phyloP scores from a whole-genome alignment of 2,888 invertebrate genomes.

The Anticlea derivata region DNA sequence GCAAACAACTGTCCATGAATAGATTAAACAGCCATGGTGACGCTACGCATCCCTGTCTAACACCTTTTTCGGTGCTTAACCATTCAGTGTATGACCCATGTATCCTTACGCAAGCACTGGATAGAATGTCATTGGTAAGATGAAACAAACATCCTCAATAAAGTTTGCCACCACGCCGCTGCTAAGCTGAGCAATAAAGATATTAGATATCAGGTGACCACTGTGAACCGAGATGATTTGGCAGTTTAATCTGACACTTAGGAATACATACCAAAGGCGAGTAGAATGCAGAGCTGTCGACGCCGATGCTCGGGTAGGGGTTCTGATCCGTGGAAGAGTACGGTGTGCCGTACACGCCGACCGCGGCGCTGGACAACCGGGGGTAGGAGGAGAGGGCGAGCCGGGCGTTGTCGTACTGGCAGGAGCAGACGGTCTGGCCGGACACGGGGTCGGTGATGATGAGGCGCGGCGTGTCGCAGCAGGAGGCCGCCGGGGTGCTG shows the following conservation, averaged over 20 bases:
- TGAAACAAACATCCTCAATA: background rate
- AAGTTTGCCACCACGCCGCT: background rate
- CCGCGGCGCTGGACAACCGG: slow-evolving; percentile 89
- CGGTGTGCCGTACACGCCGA: slow-evolving; percentile 92
- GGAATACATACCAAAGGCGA: slow-evolving; percentile 93
- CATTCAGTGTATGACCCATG: too few species aligned
- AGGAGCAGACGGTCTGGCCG: slow-evolving; percentile 96
- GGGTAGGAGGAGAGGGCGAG: slow-evolving; percentile 92
- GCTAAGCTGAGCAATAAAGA: slow-evolving; percentile 1
- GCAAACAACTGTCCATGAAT: too few species aligned
- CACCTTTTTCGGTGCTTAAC: too few species aligned
- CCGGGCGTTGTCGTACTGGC: slow-evolving; percentile 95
- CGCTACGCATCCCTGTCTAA: too few species aligned
- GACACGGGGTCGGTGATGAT: slow-evolving; percentile 96
- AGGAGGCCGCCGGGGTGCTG: slow-evolving; percentile 84
- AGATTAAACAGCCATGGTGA: too few species aligned
- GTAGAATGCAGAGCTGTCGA: slow-evolving; percentile 97
- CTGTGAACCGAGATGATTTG: background rate
- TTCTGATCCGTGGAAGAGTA: slow-evolving; percentile 96
- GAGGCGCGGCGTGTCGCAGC: slow-evolving; percentile 96
- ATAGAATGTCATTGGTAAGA: too few species aligned
- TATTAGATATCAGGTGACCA: slow-evolving; percentile 1
- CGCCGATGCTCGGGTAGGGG: slow-evolving; percentile 96
- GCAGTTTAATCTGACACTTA: background rate
- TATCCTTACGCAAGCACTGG: too few species aligned